Conservation (phyloP, 2,888 invertebrate species). For the Morinoia aosen region DNA sequence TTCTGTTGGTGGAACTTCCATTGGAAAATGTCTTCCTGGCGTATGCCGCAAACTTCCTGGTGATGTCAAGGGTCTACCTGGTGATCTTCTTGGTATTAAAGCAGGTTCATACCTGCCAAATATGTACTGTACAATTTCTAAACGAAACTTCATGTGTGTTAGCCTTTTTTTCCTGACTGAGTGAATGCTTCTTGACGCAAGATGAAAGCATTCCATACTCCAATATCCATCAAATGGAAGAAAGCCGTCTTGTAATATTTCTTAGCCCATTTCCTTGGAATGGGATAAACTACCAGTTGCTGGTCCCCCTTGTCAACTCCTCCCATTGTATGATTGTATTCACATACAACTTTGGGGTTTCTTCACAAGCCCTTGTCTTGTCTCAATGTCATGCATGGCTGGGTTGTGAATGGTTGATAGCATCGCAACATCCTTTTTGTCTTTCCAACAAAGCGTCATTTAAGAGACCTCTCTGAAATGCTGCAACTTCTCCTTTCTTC, state of each 20-base stretch:
- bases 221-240: slow-evolving; percentile 50
- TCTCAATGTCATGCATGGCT: slow-evolving; percentile 18
- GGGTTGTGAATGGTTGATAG: slow-evolving; percentile 40
- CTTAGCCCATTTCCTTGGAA: slow-evolving; percentile 37
- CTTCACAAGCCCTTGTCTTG: slow-evolving; percentile 42
- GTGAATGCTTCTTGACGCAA: not conserved
- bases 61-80: slow-evolving; percentile 34
- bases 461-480: not conserved
- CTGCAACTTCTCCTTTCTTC: slow-evolving; percentile 43
- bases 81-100: slow-evolving; percentile 17
- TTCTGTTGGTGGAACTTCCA: too few species aligned
- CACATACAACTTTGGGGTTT: slow-evolving; percentile 18
- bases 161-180: too few species aligned
- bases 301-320: slow-evolving; percentile 52
- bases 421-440: slow-evolving; percentile 45
- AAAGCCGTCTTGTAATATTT: slow-evolving; percentile 53
- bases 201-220: slow-evolving; percentile 44
- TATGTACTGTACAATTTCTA: too few species aligned
- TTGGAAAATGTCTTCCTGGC: slow-evolving; percentile 54
- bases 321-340: slow-evolving; percentile 50
- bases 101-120: slow-evolving; percentile 27
- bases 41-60: slow-evolving; percentile 38
- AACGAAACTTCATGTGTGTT: too few species aligned
- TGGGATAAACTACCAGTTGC: slow-evolving; percentile 12
- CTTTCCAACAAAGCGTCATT: slow-evolving; percentile 22